These are phyloP conservation scores for Stegophylla sp. DNA, from an alignment of 2,888 invertebrate species.

Conservation along the genomic window DNA sequence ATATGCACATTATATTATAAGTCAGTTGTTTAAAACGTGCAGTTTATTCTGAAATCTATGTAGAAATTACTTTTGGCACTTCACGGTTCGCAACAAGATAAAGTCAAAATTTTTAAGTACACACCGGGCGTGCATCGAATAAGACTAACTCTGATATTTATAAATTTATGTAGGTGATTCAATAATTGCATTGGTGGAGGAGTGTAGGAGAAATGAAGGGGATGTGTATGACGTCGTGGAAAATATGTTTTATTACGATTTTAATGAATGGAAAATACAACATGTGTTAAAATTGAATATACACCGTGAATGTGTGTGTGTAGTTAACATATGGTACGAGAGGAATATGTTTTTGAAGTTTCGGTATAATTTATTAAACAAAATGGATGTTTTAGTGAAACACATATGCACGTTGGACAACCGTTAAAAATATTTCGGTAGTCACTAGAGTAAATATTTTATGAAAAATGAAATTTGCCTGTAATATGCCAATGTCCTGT, in stretches of 20 bases:
- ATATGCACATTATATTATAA: too few species aligned
- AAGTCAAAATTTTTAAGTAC: too few species aligned
- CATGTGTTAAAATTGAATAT: constrained; percentile 27
- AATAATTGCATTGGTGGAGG: not conserved
- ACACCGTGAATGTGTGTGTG: constrained; percentile 7
- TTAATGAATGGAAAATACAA: constrained; percentile 26
- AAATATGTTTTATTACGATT: constrained; percentile 21
- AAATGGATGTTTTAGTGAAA: constrained; percentile 14
- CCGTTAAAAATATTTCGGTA: constrained; percentile 13
- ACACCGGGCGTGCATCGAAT: too few species aligned
- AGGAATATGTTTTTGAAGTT: constrained; percentile 41
- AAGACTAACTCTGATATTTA: too few species aligned
- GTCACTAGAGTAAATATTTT: not conserved
- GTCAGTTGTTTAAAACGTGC: too few species aligned
- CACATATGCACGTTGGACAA: not conserved
- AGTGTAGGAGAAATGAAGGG: not conserved
- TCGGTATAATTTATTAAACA: constrained; percentile 26
- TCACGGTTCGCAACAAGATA: too few species aligned
- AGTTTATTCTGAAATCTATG: too few species aligned
- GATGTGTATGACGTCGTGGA: not conserved
- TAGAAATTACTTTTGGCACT: too few species aligned
- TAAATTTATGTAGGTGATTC: too few species aligned
- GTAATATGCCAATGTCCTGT: not conserved
- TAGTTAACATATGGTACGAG: constrained; percentile 26
- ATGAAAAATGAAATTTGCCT: not conserved